Conservation (phyloP, 2,888 invertebrate species). For the Volucella bombylans region DNA sequence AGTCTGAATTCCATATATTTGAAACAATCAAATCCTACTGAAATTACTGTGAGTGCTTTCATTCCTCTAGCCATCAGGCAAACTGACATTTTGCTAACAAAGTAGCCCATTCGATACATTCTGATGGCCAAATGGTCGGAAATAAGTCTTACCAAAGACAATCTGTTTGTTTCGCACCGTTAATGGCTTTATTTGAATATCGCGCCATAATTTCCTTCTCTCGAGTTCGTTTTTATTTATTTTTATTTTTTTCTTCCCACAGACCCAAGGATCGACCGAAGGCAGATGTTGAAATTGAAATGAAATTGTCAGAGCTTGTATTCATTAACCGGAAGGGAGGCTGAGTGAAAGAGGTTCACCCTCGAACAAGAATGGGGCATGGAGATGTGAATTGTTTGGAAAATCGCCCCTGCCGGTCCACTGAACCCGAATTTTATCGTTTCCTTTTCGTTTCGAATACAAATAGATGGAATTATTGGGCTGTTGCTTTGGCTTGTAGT, state of each 20-base stretch:
- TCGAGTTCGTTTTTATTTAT: background rate
- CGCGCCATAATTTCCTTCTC: conserved; percentile 31
- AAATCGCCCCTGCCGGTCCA: conserved; percentile 27
- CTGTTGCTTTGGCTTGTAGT: conserved; percentile 9
- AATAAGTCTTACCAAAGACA: conserved; percentile 11
- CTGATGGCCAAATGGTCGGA: conserved; percentile 19
- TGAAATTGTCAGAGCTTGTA: conserved; percentile 49
- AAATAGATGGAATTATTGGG: conserved; percentile 24
- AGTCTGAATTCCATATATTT: background rate
- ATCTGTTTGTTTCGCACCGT: conserved; percentile 44
- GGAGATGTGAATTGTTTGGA: conserved; percentile 36
- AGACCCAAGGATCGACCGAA: background rate
- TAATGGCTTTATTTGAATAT: conserved; percentile 68
- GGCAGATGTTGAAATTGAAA: conserved; percentile 44
- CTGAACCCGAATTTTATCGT: conserved; percentile 36
- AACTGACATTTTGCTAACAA: background rate
- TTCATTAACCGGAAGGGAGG: background rate
- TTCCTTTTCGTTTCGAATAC: conserved; percentile 35
- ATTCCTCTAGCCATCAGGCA: background rate
- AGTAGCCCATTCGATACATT: background rate
- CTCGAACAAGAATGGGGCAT: background rate
- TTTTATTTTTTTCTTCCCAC: background rate
- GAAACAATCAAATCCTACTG: conserved; percentile 51
- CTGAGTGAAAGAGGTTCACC: background rate
- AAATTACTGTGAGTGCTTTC: conserved; percentile 16